Percentiles rank a stretch among this genome's conserved stretches.
phyloP scores from a whole-genome alignment of 2,113 vertebrate species.

The Calidris pugnax region DNA sequence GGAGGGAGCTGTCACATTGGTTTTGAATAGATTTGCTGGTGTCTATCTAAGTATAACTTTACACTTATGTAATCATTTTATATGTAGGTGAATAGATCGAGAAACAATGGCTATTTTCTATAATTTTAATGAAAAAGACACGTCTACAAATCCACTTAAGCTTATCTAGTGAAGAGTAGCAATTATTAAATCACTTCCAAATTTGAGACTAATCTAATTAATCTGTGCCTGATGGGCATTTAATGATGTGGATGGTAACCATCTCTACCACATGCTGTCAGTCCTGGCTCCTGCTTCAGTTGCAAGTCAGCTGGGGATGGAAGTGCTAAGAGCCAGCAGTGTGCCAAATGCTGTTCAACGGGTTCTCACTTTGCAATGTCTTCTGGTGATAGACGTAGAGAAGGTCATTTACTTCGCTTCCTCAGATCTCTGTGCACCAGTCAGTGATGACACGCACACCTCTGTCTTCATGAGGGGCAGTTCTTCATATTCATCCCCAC shows the following conservation, averaged over 20 bases:
- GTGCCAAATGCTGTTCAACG: neutral
- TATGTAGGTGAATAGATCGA: neutral
- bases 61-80: neutral
- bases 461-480: neutral
- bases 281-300: neutral
- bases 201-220: neutral
- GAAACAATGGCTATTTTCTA: neutral
- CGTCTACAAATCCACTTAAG: neutral
- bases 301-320: neutral
- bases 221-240: neutral
- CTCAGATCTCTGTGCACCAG: accelerated
- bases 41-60: neutral
- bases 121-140: neutral
- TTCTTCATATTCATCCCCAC: neutral
- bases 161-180: neutral
- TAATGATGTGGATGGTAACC: neutral
- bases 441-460: neutral
- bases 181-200: neutral
- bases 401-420: neutral
- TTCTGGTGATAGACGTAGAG: neutral
- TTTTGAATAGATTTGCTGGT: neutral
- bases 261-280: neutral
- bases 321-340: neutral
- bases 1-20: neutral
- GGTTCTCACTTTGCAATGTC: neutral